A percentile compares a stretch with the other conserved stretches of the same genome.
phyloP scores from a whole-genome alignment of 2,113 vertebrate genomes.

The Chiloscyllium plagiosum region DNA sequence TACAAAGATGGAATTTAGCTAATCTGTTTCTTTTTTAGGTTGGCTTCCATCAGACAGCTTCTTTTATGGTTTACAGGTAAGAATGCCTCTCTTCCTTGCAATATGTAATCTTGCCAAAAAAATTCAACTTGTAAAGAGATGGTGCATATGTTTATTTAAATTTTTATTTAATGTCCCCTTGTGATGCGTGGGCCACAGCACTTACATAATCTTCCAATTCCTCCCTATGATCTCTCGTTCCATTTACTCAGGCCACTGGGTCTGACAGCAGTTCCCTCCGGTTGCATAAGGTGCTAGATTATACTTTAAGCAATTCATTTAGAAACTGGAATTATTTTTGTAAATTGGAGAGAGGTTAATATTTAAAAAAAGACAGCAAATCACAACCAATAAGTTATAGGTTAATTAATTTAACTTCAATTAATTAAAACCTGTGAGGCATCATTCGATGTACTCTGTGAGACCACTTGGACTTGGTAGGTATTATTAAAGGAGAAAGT shows the following conservation, averaged over 20 bases:
- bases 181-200: not conserved
- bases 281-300: not conserved
- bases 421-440: not conserved
- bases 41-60: slow-evolving; percentile 42
- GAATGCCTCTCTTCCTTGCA: slow-evolving; percentile 13
- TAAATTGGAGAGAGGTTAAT: not conserved
- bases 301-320: not conserved
- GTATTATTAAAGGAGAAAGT: not conserved
- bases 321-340: not conserved
- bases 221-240: not conserved
- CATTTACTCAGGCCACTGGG: not conserved
- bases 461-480: not conserved
- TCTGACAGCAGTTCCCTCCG: not conserved
- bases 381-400: not conserved
- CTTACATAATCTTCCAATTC: not conserved
- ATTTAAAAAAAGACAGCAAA: not conserved
- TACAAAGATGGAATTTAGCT: not conserved
- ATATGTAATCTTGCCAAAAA: not conserved
- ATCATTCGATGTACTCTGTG: not conserved
- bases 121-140: not conserved
- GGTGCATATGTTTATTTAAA: not conserved
- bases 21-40: slow-evolving; percentile 42
- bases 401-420: not conserved
- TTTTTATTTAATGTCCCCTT: not conserved
- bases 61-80: slow-evolving; percentile 55